Base-by-base conservation (phyloP, 2,113 vertebrate species). In the Hemichromis elongatus region DNA sequence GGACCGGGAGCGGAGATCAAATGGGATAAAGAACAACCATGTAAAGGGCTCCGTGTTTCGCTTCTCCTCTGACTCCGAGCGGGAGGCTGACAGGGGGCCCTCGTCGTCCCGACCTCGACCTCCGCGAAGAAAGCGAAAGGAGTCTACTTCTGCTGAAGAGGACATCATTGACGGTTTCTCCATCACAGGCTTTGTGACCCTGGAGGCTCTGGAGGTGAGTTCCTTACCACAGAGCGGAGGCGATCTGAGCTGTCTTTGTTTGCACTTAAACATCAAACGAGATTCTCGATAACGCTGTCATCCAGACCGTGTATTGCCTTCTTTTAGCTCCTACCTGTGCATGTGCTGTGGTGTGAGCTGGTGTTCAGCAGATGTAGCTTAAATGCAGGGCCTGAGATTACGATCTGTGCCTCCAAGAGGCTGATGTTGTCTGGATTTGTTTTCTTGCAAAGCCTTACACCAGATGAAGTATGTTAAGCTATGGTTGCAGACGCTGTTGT, bases 161-260 rank as follows among this genome's bases (percentile, higher is more conserved):
- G 98, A 99, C 97, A 96, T 99, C 96, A 98, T 99, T 59, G 98
- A 99, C 89, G 98, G 98, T 77, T 99, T 99, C 93, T 98, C 97
- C 87, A 97, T 99, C 94, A 95, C 97, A 53, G 97, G 97, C 86
- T 99, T 98, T 77, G 96, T 98, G 93, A 97, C 97, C 89, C 95
- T 99, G 93, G 97, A 98, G 93, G 98, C 97, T 86, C 93, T 99
- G 89, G 97, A 99, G 97, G 98, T 99, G 94, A 97, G 97, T 88
- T 24, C 52, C 82, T 1, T 21, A 61, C 66, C 40, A 26, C 11
- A 1, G 55, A 2, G 30, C 57, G 3, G 79, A n/a, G 19, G 42
- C 3, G 40, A 16, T 45, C 82, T 81, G 3, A 28, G 3, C 87
- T n/a, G 5, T 79, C 16, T 57, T 33, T n/a, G 5, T 50, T 33